Evolutionary conservation across 2,888 invertebrate species (phyloP).

Genomic region (Heliconius cydno): DNA sequence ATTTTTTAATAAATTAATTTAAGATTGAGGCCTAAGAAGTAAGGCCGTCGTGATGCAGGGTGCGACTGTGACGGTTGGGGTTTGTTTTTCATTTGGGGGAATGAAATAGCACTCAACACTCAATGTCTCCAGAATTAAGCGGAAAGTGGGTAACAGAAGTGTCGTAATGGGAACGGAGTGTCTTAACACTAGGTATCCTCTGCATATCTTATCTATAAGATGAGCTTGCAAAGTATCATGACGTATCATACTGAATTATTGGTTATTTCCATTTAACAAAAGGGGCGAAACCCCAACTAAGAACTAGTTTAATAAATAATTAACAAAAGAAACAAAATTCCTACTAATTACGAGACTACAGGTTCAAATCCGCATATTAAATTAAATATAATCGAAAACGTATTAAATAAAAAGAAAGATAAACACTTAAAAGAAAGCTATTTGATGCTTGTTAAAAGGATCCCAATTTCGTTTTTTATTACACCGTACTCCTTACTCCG

Average conservation of each 20-base stretch:
- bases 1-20: slow-evolving; percentile 50
- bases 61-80: too few species aligned
- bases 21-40: neutral
- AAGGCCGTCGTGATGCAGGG: too few species aligned
- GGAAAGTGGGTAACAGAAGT: neutral
- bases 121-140: neutral
- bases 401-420: neutral
- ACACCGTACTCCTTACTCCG: slow-evolving; percentile 46
- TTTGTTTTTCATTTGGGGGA: too few species aligned
- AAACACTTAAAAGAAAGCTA: slow-evolving; percentile 29
- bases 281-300: neutral
- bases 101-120: neutral
- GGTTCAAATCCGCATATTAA: neutral
- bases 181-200: neutral
- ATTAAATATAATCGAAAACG: neutral
- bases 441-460: slow-evolving; percentile 44
- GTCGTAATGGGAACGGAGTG: neutral
- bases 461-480: slow-evolving; percentile 50
- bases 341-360: neutral
- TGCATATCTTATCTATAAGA: neutral
- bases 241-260: neutral
- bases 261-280: neutral
- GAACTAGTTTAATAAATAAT: neutral
- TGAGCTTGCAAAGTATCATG: too few species aligned
- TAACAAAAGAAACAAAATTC: neutral